Evolutionary conservation across 2,113 vertebrate genomes (phyloP).

Genomic region (Asarcornis scutulata): DNA sequence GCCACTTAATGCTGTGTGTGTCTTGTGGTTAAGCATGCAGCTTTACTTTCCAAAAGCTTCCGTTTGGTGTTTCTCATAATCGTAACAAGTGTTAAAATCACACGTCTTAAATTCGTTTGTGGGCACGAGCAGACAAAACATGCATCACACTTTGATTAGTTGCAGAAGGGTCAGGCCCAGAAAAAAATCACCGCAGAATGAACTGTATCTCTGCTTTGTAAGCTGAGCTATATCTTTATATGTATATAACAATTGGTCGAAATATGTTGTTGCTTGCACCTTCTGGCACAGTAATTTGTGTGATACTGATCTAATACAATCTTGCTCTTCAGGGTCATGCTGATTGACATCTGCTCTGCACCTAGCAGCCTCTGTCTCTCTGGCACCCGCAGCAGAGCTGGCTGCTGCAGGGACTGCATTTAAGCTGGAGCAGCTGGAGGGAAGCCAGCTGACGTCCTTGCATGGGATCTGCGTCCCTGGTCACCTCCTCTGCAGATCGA

Average conservation of each 20-base stretch:
- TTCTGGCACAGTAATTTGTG: neutral
- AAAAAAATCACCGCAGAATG: neutral
- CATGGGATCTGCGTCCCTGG: neutral
- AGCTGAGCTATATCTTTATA: neutral
- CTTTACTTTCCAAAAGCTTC: neutral
- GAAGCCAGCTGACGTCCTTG: neutral
- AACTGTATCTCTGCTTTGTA: neutral
- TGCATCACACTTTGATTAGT: neutral
- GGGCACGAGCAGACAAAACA: neutral
- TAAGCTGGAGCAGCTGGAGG: neutral
- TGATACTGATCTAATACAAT: neutral
- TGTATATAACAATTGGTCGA: neutral
- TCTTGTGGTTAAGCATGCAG: neutral
- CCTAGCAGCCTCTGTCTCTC: neutral
- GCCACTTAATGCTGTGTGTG: accelerated
- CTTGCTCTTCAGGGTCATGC: neutral
- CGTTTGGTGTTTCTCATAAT: neutral
- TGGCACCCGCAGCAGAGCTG: neutral
- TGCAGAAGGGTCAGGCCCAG: neutral
- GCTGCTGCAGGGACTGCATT: neutral
- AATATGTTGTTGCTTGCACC: neutral
- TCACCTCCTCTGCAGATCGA: neutral
- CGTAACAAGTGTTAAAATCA: neutral
- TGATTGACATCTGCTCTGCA: neutral
- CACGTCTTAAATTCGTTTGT: neutral